A percentile compares a stretch with the other conserved stretches of the same genome.
These are phyloP conservation scores for Archocentrus centrarchus DNA, from an alignment of 2,113 vertebrate species.

Conservation along the genomic window DNA sequence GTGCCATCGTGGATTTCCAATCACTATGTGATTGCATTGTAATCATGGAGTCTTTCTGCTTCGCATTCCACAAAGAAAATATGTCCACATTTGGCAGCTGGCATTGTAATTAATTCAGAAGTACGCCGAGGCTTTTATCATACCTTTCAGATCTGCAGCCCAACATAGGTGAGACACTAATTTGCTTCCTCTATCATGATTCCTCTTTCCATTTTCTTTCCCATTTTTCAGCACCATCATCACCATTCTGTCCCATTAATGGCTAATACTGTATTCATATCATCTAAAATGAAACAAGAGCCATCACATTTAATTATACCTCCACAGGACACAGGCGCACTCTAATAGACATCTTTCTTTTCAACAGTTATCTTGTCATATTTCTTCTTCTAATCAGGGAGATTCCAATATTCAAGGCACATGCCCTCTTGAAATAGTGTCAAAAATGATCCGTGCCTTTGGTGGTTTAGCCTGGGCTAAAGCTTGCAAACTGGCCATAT, in stretches of 20 bases:
- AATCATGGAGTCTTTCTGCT: constrained; percentile 53
- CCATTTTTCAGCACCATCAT: constrained; percentile 18
- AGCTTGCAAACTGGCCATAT: constrained; percentile 17
- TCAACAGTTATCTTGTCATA: constrained; percentile 2
- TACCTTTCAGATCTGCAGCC: constrained; percentile 23
- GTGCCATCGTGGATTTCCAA: constrained; percentile 32
- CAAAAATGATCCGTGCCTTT: background rate
- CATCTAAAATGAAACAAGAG: constrained; percentile 25
- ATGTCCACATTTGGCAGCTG: constrained; percentile 59
- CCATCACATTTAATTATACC: constrained; percentile 41
- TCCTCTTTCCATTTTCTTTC: constrained; percentile 10
- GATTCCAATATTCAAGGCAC: constrained; percentile 3
- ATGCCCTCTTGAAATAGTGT: background rate
- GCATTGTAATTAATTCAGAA: constrained; percentile 53
- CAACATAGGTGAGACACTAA: constrained; percentile 52
- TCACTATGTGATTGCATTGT: constrained; percentile 59
- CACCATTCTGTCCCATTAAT: constrained; percentile 12
- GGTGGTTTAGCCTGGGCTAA: background rate
- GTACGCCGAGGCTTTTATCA: constrained; percentile 8
- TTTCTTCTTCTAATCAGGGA: constrained; percentile 12
- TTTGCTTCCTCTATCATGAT: constrained; percentile 39
- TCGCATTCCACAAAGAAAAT: constrained; percentile 52
- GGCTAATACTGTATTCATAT: constrained; percentile 31
- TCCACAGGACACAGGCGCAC: background rate
- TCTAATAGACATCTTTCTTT: constrained; percentile 8